Base-by-base conservation (phyloP, 2,797 vertebrate genomes). In the Vultur gryphus region DNA sequence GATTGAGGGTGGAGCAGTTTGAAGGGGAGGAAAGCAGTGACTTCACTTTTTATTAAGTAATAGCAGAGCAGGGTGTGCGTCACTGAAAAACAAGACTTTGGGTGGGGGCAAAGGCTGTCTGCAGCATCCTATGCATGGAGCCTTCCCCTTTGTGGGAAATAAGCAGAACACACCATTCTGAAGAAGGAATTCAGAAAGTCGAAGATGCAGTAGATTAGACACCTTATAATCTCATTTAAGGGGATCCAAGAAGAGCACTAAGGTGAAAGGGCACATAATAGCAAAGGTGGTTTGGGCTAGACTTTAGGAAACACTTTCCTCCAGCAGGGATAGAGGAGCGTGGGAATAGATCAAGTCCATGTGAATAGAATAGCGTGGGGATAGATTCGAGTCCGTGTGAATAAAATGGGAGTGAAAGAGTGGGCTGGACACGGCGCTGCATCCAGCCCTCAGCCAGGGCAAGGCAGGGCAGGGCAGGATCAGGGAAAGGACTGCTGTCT, bases 11-110 rank as follows among this genome's bases (percentile, higher is more conserved):
- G 97, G 95, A 94, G 67, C 43, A 39, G 84, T 81, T 86, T 94
- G 51, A 95, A 96, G 82, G 35, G 80, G 84, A 93, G 93, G 61
- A 73, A 84, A 92, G 92, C 82, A 85, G 83, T 96, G 93, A 97
- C 96, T 96, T 98, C 97, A 97, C 87, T 96, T 89, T 70, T 61
- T 48, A 82, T 95, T 91, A 92, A 96, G 92, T 97, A 91, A 96
- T 84, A 96, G 72, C 51, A 89, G 62, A 70, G 19, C 35, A 13
- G 90, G 46, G 69, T 62, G 46, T 94, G 69, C 78, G 35, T 96
- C 95, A 95, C 73, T 94, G 94, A 93, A 94, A 96, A 95, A 97
- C 84, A 95, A 94, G 83, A 31, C 7, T 92, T 79, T 93, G 93
- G 92, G 93, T 93, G 94, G 93, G 29, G 61, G 72, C 72, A 95